Evolutionary conservation across 2,797 vertebrate genomes (phyloP).

Genomic region (Denticeps clupeoides): DNA sequence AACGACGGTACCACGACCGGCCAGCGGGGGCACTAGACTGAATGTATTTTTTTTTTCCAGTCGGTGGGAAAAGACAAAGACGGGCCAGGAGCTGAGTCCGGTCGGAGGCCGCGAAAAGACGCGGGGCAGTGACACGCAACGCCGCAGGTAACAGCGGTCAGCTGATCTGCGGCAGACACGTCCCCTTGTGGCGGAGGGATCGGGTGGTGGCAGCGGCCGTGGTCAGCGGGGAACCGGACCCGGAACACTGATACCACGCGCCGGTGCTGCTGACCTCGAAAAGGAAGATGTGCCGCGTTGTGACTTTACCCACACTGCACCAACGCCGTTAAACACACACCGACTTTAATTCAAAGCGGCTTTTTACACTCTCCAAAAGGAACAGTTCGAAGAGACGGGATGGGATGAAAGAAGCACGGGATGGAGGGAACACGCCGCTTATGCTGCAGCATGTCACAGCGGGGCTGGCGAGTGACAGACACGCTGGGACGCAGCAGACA

Average conservation of each 20-base stretch:
- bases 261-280: conserved; percentile 5
- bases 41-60: conserved; percentile 19
- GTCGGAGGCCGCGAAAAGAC: not conserved
- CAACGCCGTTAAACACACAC: conserved; percentile 25
- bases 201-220: conserved; percentile 45
- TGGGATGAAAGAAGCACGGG: too few species aligned
- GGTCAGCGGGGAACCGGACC: not conserved
- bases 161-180: conserved; percentile 29
- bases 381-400: too few species aligned
- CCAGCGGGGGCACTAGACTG: conserved; percentile 2
- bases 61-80: not conserved
- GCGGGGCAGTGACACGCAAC: not conserved
- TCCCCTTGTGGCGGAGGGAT: conserved; percentile 35
- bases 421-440: conserved; percentile 24
- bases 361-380: too few species aligned
- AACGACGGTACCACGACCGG: not conserved
- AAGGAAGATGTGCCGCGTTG: conserved; percentile 2
- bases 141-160: conserved; percentile 16
- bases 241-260: not conserved
- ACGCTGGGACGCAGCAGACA: too few species aligned
- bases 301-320: conserved; percentile 19
- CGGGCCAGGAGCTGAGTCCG: not conserved
- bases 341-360: too few species aligned
- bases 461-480: conserved; percentile 10
- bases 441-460: conserved; percentile 2